phyloP scores from a whole-genome alignment of 2,113 vertebrate species.

The Urocitellus parryii region DNA sequence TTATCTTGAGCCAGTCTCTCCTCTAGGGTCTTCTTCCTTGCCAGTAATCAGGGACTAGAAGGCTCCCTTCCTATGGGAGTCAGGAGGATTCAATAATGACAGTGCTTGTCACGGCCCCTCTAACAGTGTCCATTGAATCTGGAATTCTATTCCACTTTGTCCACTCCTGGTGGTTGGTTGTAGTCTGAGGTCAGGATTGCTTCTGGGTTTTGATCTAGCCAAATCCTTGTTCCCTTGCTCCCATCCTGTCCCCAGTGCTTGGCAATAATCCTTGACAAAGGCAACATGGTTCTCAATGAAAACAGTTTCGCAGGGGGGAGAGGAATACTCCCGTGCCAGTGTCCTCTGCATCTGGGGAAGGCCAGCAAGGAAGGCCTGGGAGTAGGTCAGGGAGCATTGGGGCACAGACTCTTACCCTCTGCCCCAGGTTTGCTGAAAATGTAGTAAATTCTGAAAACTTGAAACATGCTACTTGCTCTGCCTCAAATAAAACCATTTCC shows the following conservation, averaged over 20 bases:
- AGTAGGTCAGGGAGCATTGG: background rate
- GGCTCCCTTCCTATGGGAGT: background rate
- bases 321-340: background rate
- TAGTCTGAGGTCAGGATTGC: background rate
- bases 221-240: background rate
- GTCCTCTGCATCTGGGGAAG: background rate
- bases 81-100: background rate
- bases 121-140: background rate
- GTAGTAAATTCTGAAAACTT: background rate
- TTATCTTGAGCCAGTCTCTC: background rate
- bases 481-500: background rate
- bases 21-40: background rate
- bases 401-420: background rate
- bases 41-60: background rate
- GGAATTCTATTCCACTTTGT: background rate
- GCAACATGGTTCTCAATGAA: background rate
- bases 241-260: background rate
- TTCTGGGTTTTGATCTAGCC: background rate
- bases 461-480: background rate
- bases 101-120: background rate
- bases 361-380: background rate
- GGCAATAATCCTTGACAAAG: background rate
- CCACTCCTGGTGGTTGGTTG: background rate
- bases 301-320: background rate
- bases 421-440: constrained; percentile 1